A percentile compares a stretch with the other conserved stretches of the same genome.
Evolutionary conservation across 2,797 vertebrate genomes (phyloP).

Genomic region (Phalanger gymnotis): DNA sequence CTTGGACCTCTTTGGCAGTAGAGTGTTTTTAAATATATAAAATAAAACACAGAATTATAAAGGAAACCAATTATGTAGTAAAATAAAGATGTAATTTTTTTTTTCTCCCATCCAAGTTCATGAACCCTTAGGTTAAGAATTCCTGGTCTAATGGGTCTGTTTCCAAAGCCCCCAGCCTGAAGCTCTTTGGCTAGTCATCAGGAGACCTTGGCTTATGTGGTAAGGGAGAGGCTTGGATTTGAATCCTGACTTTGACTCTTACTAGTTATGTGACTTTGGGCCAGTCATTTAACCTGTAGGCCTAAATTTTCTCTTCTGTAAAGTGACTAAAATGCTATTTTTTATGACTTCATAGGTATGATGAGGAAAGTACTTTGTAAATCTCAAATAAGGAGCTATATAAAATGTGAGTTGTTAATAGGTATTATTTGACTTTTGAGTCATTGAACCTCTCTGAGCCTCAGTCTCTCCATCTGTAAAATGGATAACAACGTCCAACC

Average conservation of each 20-base stretch:
- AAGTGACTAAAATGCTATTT: not conserved
- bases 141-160: not conserved
- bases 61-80: not conserved
- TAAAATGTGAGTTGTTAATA: not conserved
- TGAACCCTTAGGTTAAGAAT: not conserved
- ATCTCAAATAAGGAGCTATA: not conserved
- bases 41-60: not conserved
- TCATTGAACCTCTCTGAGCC: not conserved
- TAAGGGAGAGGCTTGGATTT: not conserved
- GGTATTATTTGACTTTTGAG: not conserved
- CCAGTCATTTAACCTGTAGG: not conserved
- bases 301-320: not conserved
- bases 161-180: not conserved
- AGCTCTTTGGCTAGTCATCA: not conserved
- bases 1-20: not conserved
- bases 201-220: not conserved
- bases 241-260: not conserved
- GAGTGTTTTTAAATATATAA: not conserved
- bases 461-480: not conserved
- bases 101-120: not conserved
- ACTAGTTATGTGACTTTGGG: not conserved
- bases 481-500: not conserved
- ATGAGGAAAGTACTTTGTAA: not conserved
- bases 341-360: not conserved
- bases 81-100: not conserved